Percentiles rank a stretch among this genome's conserved stretches.
Conservation (phyloP, 2,888 invertebrate genomes). For the Onthophagus sagittarius region DNA sequence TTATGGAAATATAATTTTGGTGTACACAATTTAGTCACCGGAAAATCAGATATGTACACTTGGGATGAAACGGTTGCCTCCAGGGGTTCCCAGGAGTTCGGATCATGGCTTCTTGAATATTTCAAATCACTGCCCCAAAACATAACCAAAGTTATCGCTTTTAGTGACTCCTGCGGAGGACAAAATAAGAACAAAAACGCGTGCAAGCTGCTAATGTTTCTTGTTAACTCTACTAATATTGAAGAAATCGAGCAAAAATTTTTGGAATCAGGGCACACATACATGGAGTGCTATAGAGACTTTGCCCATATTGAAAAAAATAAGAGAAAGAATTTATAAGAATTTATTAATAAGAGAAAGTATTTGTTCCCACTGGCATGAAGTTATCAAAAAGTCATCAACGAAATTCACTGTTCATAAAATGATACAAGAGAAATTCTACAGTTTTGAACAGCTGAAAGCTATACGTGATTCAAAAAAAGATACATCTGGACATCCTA, state of each 20-base stretch:
- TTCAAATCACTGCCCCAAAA: conserved; percentile 16
- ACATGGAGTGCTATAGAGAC: conserved; percentile 7
- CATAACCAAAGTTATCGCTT: conserved; percentile 26
- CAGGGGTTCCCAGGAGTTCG: conserved; percentile 29
- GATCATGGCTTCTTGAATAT: conserved; percentile 26
- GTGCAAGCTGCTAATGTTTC: conserved; percentile 28
- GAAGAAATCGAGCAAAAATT: conserved; percentile 11
- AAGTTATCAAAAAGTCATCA: too few relatives aligned
- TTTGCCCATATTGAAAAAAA: conserved; percentile 13
- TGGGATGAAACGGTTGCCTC: conserved; percentile 29
- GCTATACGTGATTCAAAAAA: too few relatives aligned
- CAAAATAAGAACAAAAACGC: conserved; percentile 31
- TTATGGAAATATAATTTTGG: conserved; percentile 31
- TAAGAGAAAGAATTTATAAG: neutral
- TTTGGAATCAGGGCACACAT: conserved; percentile 11
- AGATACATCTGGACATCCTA: too few relatives aligned
- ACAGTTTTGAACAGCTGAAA: too few relatives aligned
- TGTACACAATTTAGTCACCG: conserved; percentile 24
- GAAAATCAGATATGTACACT: conserved; percentile 27
- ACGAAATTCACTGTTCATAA: too few relatives aligned
- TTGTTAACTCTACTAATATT: conserved; percentile 24
- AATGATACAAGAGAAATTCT: too few relatives aligned
- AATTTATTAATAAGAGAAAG: too few relatives aligned
- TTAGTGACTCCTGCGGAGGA: conserved; percentile 29
- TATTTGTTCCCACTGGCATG: too few relatives aligned